Conservation (phyloP, 2,888 invertebrate genomes). For the Ectemnius cavifrons region DNA sequence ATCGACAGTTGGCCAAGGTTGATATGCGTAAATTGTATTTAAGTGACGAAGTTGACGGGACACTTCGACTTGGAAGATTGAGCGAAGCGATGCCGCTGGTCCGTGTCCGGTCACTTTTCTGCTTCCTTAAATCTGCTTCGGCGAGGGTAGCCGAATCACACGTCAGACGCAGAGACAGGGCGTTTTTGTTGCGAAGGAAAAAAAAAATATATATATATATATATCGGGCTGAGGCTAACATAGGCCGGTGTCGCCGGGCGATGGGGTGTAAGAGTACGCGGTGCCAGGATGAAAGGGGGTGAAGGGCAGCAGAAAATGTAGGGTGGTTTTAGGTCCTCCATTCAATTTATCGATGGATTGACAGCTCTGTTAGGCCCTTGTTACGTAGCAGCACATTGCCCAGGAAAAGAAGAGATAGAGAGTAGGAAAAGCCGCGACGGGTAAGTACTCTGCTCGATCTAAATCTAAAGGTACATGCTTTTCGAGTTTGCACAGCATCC, state of each 20-base stretch:
- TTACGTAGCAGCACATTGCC: conserved; percentile 66
- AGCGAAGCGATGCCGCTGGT: conserved; percentile 1
- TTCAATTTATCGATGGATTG: conserved; percentile 77
- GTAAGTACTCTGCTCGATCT: conserved; percentile 30
- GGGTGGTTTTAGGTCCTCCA: conserved; percentile 76
- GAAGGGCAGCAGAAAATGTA: conserved; percentile 66
- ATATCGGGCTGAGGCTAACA: conserved; percentile 52
- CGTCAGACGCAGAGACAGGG: conserved; percentile 72
- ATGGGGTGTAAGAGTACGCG: conserved; percentile 63
- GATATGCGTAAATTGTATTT: too few relatives aligned
- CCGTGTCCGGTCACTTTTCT: conserved; percentile 56
- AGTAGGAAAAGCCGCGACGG: conserved; percentile 21
- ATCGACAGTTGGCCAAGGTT: conserved; percentile 6
- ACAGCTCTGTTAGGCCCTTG: conserved; percentile 77
- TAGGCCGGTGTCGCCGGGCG: conserved; percentile 54
- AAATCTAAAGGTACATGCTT: conserved; percentile 44
- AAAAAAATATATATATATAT: conserved; percentile 40
- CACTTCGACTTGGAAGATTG: too few relatives aligned
- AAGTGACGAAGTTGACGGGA: too few relatives aligned
- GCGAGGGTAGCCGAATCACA: conserved; percentile 65
- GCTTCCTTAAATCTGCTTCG: conserved; percentile 61
- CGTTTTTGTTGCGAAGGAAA: conserved; percentile 67
- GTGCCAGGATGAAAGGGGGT: conserved; percentile 65
- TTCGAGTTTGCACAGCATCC: conserved; percentile 39
- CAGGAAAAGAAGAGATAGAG: conserved; percentile 43